Evolutionary conservation across 2,888 invertebrate species (phyloP).

Genomic region (Dicyrtomina minuta): DNA sequence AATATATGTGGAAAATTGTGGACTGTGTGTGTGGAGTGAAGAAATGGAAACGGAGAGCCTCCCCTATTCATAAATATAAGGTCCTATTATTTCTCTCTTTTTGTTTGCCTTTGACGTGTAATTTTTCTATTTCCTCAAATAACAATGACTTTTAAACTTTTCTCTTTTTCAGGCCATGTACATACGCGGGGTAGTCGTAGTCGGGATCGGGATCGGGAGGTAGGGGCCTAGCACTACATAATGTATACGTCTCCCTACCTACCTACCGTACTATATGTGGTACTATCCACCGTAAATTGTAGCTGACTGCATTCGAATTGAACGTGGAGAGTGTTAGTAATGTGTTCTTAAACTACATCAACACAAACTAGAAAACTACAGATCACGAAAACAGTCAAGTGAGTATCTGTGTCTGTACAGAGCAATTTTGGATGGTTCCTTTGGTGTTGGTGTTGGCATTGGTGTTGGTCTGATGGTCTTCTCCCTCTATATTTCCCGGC

Average conservation of each 20-base stretch:
- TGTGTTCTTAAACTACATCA: not conserved
- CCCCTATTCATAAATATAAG: conserved; percentile 43
- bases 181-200: not conserved
- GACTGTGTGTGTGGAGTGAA: conserved; percentile 24
- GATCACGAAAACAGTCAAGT: too few relatives aligned
- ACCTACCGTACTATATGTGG: too few relatives aligned
- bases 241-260: too few relatives aligned
- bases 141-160: conserved; percentile 50
- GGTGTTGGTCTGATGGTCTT: too few relatives aligned
- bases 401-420: too few relatives aligned
- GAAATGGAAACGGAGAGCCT: conserved; percentile 26
- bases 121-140: conserved; percentile 50
- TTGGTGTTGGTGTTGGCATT: too few relatives aligned
- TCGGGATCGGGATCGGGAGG: too few relatives aligned
- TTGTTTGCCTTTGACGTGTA: conserved; percentile 51
- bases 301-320: not conserved
- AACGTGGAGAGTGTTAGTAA: not conserved
- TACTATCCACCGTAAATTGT: too few relatives aligned
- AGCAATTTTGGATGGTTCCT: conserved; percentile 5
- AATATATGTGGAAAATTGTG: not conserved
- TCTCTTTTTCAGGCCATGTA: conserved; percentile 25
- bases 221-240: too few relatives aligned
- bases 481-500: not conserved
- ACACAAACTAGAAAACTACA: too few relatives aligned
- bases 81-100: conserved; percentile 44